Evolutionary conservation across 2,888 invertebrate species (phyloP).

Genomic region (Trichogramma dendrolimi): DNA sequence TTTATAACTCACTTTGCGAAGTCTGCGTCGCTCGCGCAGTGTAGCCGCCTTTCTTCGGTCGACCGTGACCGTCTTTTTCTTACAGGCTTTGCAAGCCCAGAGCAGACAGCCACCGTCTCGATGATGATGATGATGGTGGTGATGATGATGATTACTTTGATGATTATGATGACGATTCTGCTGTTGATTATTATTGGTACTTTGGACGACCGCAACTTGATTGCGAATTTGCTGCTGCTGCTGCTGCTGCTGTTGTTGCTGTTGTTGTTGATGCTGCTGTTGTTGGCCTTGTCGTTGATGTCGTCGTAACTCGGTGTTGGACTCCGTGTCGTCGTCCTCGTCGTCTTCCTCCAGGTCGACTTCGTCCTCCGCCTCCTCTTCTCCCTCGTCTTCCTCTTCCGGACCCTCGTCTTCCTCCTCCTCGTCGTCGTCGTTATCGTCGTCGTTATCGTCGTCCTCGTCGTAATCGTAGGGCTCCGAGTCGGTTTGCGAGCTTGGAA

Average conservation of each 20-base stretch:
- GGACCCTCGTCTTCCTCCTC: conserved; percentile 4
- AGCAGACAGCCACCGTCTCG: conserved; percentile 69
- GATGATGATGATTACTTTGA: conserved; percentile 34
- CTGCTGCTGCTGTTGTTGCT: neutral
- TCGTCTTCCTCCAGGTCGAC: conserved; percentile 47
- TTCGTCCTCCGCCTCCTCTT: no score
- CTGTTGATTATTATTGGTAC: no score
- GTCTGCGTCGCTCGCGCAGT: conserved; percentile 82
- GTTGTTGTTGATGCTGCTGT: conserved; percentile 26
- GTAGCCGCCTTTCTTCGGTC: conserved; percentile 97
- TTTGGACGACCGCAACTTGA: no score
- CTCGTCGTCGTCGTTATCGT: neutral
- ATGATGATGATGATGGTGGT: conserved; percentile 48
- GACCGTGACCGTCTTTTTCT: conserved; percentile 90
- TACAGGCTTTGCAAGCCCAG: conserved; percentile 97
- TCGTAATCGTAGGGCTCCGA: conserved; percentile 19
- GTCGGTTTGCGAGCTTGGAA: no score
- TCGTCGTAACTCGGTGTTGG: neutral
- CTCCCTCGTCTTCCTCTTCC: no score
- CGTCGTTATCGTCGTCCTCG: neutral
- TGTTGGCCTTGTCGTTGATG: conserved; percentile 11
- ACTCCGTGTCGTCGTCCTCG: conserved; percentile 25
- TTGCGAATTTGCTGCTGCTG: no score
- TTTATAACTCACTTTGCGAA: conserved; percentile 71
- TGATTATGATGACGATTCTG: no score